Conservation (phyloP, 2,113 vertebrate species). For the Emydura subglobosa region DNA sequence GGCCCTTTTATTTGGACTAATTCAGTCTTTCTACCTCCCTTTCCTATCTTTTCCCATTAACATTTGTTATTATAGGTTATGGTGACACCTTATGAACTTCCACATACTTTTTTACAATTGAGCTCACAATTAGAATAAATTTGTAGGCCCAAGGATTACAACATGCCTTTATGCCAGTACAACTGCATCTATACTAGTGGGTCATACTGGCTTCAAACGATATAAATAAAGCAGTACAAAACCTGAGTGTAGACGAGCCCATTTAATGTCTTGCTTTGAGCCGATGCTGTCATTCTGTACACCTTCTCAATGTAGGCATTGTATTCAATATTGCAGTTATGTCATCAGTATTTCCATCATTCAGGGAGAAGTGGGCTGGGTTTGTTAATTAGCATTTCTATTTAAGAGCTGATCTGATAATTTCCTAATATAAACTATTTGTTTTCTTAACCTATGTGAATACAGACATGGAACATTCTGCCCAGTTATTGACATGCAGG, state of each 20-base stretch:
- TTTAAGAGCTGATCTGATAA: background rate
- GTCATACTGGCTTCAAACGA: background rate
- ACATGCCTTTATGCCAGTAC: background rate
- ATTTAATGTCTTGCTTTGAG: background rate
- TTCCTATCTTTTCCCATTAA: background rate
- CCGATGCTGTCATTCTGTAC: background rate
- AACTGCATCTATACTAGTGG: background rate
- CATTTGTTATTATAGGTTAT: background rate
- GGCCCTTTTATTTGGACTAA: background rate
- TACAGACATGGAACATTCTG: rapidly evolving
- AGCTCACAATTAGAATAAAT: background rate
- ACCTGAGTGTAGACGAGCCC: background rate
- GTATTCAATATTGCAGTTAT: rapidly evolving
- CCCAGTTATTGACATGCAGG: slow-evolving; percentile 16
- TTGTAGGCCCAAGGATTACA: background rate
- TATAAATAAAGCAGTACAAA: background rate
- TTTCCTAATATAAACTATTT: background rate
- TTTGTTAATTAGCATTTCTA: background rate
- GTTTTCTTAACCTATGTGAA: background rate
- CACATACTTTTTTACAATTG: background rate
- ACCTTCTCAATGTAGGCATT: background rate
- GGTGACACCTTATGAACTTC: background rate
- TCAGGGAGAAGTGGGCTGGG: background rate
- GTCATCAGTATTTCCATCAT: background rate
- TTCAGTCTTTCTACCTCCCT: background rate